phyloP scores from a whole-genome alignment of 2,888 invertebrate genomes.

The Unio pictorum region DNA sequence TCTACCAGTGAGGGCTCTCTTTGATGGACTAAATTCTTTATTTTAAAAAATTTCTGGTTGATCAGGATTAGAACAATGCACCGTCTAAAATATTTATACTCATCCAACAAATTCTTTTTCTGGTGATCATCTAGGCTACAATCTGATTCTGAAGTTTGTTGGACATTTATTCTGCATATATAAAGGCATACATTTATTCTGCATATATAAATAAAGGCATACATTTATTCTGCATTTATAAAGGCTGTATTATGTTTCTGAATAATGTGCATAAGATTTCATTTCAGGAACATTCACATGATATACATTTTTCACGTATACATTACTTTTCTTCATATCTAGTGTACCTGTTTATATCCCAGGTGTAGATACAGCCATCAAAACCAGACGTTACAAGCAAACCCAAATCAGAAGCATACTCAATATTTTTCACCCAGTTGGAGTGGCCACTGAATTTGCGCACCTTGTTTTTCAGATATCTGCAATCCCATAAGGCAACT shows the following conservation, averaged over 20 bases:
- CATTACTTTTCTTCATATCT: not conserved
- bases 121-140: too few species aligned
- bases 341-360: constrained; percentile 89
- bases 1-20: too few species aligned
- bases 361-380: constrained; percentile 93
- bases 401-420: constrained; percentile 88
- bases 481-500: constrained; percentile 93
- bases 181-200: not conserved
- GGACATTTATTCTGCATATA: too few species aligned
- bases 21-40: too few species aligned
- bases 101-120: too few species aligned
- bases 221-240: not conserved
- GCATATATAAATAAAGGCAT: not conserved
- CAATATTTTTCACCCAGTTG: constrained; percentile 97
- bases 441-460: constrained; percentile 88
- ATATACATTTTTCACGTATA: not conserved
- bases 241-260: not conserved
- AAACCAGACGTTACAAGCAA: constrained; percentile 91
- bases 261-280: not conserved
- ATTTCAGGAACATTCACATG: not conserved
- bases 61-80: too few species aligned
- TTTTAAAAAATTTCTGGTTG: too few species aligned
- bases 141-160: too few species aligned
- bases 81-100: too few species aligned
- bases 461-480: constrained; percentile 84